These are phyloP conservation scores for Empis stercorea DNA, from an alignment of 2,888 invertebrate species.

Conservation along the genomic window DNA sequence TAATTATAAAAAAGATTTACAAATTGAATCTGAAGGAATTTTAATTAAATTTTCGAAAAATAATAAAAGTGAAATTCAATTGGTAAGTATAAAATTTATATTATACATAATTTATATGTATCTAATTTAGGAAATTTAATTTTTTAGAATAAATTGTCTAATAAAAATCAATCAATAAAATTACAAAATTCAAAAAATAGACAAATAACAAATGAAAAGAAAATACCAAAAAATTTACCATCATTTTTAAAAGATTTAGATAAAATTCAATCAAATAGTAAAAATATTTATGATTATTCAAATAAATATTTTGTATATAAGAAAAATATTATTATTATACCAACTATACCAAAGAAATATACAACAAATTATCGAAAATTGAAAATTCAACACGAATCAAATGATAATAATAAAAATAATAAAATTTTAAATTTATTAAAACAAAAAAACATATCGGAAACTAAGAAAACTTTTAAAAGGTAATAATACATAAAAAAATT, in stretches of 20 bases:
- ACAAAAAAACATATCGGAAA: too few species aligned
- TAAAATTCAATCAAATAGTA: conserved; percentile 28
- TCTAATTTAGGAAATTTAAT: too few species aligned
- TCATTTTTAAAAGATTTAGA: conserved; percentile 21
- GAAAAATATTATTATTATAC: conserved; percentile 22
- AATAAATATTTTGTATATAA: conserved; percentile 24
- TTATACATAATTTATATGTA: too few species aligned
- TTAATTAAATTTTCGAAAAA: neutral
- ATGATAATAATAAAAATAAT: neutral
- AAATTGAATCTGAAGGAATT: neutral
- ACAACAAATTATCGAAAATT: neutral
- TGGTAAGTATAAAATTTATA: too few species aligned
- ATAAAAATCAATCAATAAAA: too few species aligned
- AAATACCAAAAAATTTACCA: conserved; percentile 15
- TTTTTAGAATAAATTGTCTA: too few species aligned
- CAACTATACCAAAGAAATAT: conserved; percentile 15
- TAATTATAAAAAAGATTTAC: neutral
- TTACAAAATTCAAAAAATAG: too few species aligned
- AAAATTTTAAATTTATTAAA: too few species aligned
- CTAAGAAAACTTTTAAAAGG: conserved; percentile 15
- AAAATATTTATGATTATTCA: conserved; percentile 24
- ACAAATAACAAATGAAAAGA: conserved; percentile 7
- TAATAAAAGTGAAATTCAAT: neutral
- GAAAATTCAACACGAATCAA: neutral
- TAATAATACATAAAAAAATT: conserved; percentile 7